Evolutionary conservation across 2,888 invertebrate species (phyloP), one percentile per base, ranked within the genome.

Genomic region (Mythimna albipuncta): DNA sequence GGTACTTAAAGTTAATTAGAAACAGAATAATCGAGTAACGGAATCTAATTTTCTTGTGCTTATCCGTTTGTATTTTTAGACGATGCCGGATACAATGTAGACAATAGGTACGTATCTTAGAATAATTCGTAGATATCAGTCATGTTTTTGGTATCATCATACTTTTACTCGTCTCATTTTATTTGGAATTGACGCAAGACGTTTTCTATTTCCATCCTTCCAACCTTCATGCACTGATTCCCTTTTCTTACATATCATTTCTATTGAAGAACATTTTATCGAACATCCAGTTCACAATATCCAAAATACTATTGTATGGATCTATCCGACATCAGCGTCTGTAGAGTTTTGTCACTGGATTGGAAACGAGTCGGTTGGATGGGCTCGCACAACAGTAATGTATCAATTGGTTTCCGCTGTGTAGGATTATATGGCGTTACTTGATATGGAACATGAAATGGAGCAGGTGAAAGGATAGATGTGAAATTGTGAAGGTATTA

Each of bases 341-440:
- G 66, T 68, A 52, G 58, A 58, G 64, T 84, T 82, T 64, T 84
- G 85, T 75, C 77, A 85, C 47, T 85, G 83, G 72, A 80, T 82
- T 83, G 87, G 85, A 85, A 85, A 80, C 74, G 71, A 57, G 32
- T 58, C 79, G 78, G 85, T 87, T 65, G 82, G 82, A 73, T 82
- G 79, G 69, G 55, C 59, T 64, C 41, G 70, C 83, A 84, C 87
- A 85, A 85, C 83, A 77, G 76, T 75, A 62, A 59, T 79, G 72
- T 85, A 75, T 77, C 71, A 85, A 75, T 78, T 77, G 63, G 75
- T 84, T 73, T 75, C 85, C 84, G 72, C 16, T 75, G 69, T 72
- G n/a, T 64, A 54, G 41, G 69, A 75, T 81, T 82, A 72, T 77
- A 69, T 75, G 62, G 55, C 26, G 72, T 82, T 85, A 75, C 65